Evolutionary conservation across 2,888 invertebrate genomes (phyloP), one percentile per base, ranked within the genome.

Genomic region (Ormyrus pomaceus): DNA sequence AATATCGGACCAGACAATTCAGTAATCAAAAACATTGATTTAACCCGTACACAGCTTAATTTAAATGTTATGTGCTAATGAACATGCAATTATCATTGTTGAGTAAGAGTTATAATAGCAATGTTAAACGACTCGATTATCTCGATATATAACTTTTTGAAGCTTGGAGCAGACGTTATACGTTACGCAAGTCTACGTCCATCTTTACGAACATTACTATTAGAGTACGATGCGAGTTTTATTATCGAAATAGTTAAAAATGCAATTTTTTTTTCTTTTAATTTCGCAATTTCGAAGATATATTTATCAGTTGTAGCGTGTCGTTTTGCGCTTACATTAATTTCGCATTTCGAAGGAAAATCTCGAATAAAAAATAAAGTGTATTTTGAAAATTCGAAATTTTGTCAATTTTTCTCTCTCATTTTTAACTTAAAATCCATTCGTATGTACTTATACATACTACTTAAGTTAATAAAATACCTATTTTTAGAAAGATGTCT

Each of bases 71-170:
- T 82, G 82, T 82, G 80, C 82, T 84, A 84, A 83, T 81, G 81
- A 83, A 83, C 84, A 85, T 85, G 84, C 85, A 84, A 84, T 83
- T 84, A 85, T 83, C 79, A 83, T 79, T 82, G 82, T 84, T 84
- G 80, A 76, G 66, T 76, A 62, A 82, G 79, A 83, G 77, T 81
- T 83, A 83, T 78, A 83, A 83, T 84, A 84, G 83, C 83, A 83
- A 81, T 83, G 82, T 84, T 83, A 83, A 77, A 83, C 71, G 75
- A 83, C 82, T 84, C 81, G 74, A 84, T 70, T 70, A 84, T 77
- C 76, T 77, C 48, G 55, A 76, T 76, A 80, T 50, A 68, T 82
- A 83, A 83, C 73, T 81, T 82, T 80, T 79, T 81, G 77, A 79
- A 81, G 71, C 78, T 83, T 61, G 64, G 72, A 73, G 69, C 53